phyloP scores from a whole-genome alignment of 1,140 invertebrate genomes.

The Sinella curviseta region DNA sequence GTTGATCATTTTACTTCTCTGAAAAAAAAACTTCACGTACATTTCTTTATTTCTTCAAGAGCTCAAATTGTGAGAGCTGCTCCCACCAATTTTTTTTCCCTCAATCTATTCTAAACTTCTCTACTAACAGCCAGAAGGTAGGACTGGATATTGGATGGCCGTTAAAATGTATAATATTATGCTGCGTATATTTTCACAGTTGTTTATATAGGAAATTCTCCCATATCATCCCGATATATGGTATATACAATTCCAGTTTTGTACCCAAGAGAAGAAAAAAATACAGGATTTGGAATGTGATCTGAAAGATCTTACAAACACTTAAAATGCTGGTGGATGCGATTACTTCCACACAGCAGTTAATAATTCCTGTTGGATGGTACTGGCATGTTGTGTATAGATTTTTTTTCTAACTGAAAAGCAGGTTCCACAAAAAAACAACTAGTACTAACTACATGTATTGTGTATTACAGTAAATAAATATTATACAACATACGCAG shows the following conservation, averaged over 20 bases:
- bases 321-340: neutral
- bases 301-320: neutral
- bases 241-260: neutral
- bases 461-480: neutral
- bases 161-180: too few species aligned
- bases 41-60: neutral
- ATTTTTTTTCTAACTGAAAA: neutral
- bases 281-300: neutral
- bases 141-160: neutral
- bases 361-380: neutral
- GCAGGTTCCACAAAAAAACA: neutral
- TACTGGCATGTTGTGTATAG: neutral
- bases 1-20: neutral
- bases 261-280: neutral
- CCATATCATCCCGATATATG: too few species aligned
- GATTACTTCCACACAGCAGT: neutral
- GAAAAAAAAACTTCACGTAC: neutral
- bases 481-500: neutral
- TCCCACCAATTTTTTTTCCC: slow-evolving; percentile 6
- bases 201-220: too few species aligned
- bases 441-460: too few species aligned
- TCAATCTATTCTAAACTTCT: neutral
- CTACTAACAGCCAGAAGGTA: neutral
- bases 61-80: slow-evolving; percentile 16
- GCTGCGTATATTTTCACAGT: too few species aligned